phyloP scores from a whole-genome alignment of 2,888 invertebrate genomes.

The Acanthosoma haemorrhoidale region DNA sequence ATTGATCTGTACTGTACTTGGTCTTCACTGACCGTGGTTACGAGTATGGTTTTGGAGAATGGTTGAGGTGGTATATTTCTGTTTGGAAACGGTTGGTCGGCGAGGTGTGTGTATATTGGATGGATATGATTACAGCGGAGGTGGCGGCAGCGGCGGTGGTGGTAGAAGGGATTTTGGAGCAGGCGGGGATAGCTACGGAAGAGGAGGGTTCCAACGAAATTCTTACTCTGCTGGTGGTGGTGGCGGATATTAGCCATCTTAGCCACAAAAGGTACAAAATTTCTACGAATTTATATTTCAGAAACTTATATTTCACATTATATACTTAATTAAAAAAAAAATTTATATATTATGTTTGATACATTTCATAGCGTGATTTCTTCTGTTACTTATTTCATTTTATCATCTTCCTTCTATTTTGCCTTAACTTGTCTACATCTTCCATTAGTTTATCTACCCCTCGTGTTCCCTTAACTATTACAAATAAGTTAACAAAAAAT shows the following conservation, averaged over 20 bases:
- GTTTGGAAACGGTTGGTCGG: not conserved
- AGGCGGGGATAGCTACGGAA: slow-evolving; percentile 38
- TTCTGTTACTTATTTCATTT: not conserved
- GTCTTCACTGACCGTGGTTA: not conserved
- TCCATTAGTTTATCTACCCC: too few species aligned
- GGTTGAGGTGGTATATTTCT: slow-evolving; percentile 27
- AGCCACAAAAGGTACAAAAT: not conserved
- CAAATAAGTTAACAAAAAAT: too few species aligned
- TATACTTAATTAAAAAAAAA: not conserved
- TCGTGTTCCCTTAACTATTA: too few species aligned
- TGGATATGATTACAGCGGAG: slow-evolving; percentile 29
- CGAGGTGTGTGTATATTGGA: slow-evolving; percentile 22
- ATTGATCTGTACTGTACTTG: not conserved
- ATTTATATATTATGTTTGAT: not conserved
- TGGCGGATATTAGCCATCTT: slow-evolving; percentile 43
- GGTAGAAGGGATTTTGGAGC: slow-evolving; percentile 18
- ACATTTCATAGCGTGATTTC: not conserved
- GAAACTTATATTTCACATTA: not conserved
- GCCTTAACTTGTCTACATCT: not conserved
- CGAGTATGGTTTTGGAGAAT: slow-evolving; percentile 20
- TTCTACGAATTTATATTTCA: not conserved
- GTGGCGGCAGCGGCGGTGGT: slow-evolving; percentile 4
- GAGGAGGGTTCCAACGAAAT: slow-evolving; percentile 46
- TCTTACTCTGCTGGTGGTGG: slow-evolving; percentile 49
- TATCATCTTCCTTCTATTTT: not conserved